Evolutionary conservation across 2,888 invertebrate genomes (phyloP).

Genomic region (Apantesis nais): DNA sequence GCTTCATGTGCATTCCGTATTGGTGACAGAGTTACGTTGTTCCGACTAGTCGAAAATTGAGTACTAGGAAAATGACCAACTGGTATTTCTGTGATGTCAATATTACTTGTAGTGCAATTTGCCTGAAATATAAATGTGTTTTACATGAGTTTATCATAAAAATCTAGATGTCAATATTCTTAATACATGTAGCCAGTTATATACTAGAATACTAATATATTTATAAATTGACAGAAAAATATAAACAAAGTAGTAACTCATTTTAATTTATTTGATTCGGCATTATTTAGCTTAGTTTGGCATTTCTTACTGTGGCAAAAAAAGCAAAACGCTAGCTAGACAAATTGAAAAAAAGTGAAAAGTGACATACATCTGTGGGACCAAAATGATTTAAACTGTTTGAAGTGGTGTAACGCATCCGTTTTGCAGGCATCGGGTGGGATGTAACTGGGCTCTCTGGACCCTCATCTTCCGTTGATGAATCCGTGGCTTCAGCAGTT

Average conservation of each 20-base stretch:
- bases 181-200: background rate
- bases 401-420: slow-evolving; percentile 59
- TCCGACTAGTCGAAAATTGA: slow-evolving; percentile 32
- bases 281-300: too few species aligned
- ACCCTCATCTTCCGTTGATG: slow-evolving; percentile 73
- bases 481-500: slow-evolving; percentile 69
- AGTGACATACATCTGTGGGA: slow-evolving; percentile 57
- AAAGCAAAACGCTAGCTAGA: background rate
- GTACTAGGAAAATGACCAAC: slow-evolving; percentile 49
- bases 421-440: slow-evolving; percentile 79
- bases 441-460: slow-evolving; percentile 50
- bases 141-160: background rate
- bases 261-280: too few species aligned
- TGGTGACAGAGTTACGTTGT: slow-evolving; percentile 45
- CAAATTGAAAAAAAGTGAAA: slow-evolving; percentile 7
- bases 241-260: too few species aligned
- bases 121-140: slow-evolving; percentile 46
- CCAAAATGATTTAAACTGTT: slow-evolving; percentile 49
- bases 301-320: background rate
- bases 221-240: too few species aligned
- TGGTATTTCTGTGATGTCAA: slow-evolving; percentile 50
- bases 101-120: slow-evolving; percentile 44
- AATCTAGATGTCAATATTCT: background rate
- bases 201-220: background rate
- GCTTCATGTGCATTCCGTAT: slow-evolving; percentile 47